phyloP scores from a whole-genome alignment of 2,113 vertebrate species.

The Casuarius casuarius region DNA sequence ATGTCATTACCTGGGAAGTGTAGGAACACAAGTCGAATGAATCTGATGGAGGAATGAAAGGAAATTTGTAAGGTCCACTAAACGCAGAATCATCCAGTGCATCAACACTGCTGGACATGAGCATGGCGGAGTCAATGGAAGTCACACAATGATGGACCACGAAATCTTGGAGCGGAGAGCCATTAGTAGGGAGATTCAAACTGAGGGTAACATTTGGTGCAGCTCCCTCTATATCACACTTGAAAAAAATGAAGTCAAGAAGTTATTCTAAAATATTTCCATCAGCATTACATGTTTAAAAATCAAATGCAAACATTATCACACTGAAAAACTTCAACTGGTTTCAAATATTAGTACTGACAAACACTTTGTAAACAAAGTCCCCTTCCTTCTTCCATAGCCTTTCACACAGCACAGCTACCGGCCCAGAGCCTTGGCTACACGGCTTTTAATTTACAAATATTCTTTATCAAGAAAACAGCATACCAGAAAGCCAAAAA shows the following conservation, averaged over 20 bases:
- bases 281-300: neutral
- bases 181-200: slow-evolving; percentile 88
- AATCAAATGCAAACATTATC: neutral
- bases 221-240: slow-evolving; percentile 94
- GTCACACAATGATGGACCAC: slow-evolving; percentile 92
- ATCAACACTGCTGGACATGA: slow-evolving; percentile 87
- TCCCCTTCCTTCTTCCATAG: neutral
- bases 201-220: slow-evolving; percentile 89
- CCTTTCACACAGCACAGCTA: neutral
- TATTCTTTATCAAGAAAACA: neutral
- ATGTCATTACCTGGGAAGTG: slow-evolving; percentile 87
- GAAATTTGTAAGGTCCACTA: slow-evolving; percentile 92
- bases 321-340: neutral
- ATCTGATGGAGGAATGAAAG: slow-evolving; percentile 90
- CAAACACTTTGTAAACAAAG: neutral
- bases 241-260: neutral
- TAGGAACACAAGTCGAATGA: slow-evolving; percentile 92
- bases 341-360: neutral
- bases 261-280: neutral
- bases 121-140: slow-evolving; percentile 88
- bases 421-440: neutral
- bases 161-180: slow-evolving; percentile 91
- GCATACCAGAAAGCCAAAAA: neutral
- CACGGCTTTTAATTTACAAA: neutral
- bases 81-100: slow-evolving; percentile 85